Evolutionary conservation across 2,797 vertebrate species (phyloP), one percentile per base, ranked within the genome.

Genomic region (Rhinatrema bivittatum): DNA sequence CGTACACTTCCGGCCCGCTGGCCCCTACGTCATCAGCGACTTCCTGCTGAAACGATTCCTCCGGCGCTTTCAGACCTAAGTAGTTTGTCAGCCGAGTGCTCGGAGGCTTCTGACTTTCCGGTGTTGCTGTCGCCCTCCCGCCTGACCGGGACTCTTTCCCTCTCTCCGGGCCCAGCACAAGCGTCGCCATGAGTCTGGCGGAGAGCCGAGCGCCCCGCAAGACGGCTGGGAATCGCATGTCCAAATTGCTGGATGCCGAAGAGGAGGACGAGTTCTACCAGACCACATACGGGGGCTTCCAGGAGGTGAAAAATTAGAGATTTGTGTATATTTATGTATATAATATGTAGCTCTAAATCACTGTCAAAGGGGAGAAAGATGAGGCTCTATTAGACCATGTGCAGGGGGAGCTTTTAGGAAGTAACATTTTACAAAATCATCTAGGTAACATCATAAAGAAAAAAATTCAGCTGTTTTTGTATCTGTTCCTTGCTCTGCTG

Each of bases 261-360:
- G 94, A 97, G 52, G 93, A 97, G 42, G 94, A 97, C 16, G 94
- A 97, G 7, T 97, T 97, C 46, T 97, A 97, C 65, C 91, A 94
- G 60, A 97, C 93, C 4, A 96, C 94, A 1, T 97, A 97, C 20
- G 94, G 94, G 16, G 94, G 93, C 25, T 97, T 97, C 62, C 90
- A 90, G 12, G 94, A 97, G 56, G 93, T 91, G 62, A 82, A 57
- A n/a, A n/a, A n/a, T n/a, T n/a, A n/a, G n/a, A n/a, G n/a, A n/a
- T n/a, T n/a, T n/a, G n/a, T n/a, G n/a, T n/a, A n/a, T n/a, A n/a
- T n/a, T n/a, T n/a, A n/a, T n/a, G n/a, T n/a, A n/a, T n/a, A n/a
- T n/a, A n/a, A n/a, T n/a, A n/a, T n/a, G n/a, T n/a, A n/a, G n/a
- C n/a, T n/a, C n/a, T n/a, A n/a, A n/a, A n/a, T n/a, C n/a, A n/a